Percentiles rank a stretch among this genome's conserved stretches.
Evolutionary conservation across 2,888 invertebrate genomes (phyloP).

Genomic region (Protonemura montana): DNA sequence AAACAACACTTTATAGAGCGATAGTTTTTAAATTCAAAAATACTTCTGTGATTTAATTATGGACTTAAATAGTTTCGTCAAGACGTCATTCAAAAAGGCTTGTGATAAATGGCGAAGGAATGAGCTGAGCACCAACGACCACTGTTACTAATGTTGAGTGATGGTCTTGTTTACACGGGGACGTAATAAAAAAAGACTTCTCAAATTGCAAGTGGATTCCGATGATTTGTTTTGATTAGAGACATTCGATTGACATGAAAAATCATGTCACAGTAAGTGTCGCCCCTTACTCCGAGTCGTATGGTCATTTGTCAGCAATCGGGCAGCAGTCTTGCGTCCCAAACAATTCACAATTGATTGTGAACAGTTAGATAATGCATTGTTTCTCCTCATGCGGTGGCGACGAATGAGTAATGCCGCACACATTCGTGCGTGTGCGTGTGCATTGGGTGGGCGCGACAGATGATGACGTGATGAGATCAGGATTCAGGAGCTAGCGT

Average conservation of each 20-base stretch:
- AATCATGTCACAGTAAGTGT: not conserved
- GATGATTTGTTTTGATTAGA: constrained; percentile 20
- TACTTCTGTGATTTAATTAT: no score
- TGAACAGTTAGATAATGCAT: not conserved
- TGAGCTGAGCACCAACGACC: not conserved
- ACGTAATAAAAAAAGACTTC: not conserved
- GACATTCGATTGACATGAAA: constrained; percentile 14
- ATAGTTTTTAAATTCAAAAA: no score
- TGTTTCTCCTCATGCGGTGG: not conserved
- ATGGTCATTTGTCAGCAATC: not conserved
- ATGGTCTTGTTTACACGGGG: not conserved
- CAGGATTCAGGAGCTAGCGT: not conserved
- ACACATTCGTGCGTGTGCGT: not conserved
- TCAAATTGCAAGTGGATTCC: not conserved
- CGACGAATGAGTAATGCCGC: constrained; percentile 9
- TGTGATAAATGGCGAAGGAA: not conserved
- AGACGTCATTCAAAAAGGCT: no score
- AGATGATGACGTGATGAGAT: not conserved
- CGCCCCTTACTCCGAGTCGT: not conserved
- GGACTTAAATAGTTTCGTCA: no score
- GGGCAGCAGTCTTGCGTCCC: not conserved
- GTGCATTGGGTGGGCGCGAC: not conserved
- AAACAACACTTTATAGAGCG: no score
- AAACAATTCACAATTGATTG: constrained; percentile 1
- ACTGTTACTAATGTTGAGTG: not conserved